These are phyloP conservation scores for Noctua fimbriata DNA, from an alignment of 2,888 invertebrate species.

Conservation along the genomic window DNA sequence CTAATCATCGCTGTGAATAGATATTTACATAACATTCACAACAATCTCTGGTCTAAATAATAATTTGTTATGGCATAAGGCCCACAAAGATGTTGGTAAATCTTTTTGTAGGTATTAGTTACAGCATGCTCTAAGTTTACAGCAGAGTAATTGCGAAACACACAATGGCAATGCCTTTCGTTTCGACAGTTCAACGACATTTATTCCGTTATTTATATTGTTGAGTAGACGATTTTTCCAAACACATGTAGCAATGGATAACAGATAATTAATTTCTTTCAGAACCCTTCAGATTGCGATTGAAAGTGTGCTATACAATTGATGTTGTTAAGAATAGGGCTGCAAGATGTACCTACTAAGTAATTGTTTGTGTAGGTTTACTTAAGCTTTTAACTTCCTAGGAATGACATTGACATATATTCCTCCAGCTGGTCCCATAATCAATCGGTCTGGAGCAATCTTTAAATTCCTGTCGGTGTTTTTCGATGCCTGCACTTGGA, in stretches of 20 bases:
- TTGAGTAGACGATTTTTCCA: neutral
- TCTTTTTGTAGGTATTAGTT: neutral
- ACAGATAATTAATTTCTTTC: neutral
- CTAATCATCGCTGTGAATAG: neutral
- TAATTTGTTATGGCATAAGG: neutral
- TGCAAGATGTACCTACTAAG: neutral
- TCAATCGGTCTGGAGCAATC: constrained; percentile 42
- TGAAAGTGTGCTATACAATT: neutral
- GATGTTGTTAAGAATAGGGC: neutral
- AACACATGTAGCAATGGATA: neutral
- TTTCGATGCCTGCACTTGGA: constrained; percentile 68
- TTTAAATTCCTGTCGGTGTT: constrained; percentile 63
- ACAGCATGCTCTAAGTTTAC: neutral
- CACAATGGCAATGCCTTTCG: neutral
- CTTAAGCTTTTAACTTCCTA: constrained; percentile 41
- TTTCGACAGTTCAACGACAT: neutral
- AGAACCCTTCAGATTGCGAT: neutral
- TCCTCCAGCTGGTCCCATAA: constrained; percentile 60
- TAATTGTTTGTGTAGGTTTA: neutral
- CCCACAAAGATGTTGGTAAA: neutral
- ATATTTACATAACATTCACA: constrained; percentile 7
- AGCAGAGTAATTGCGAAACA: neutral
- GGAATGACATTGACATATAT: constrained; percentile 57
- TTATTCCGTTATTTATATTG: neutral
- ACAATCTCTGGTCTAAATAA: neutral